A percentile compares a stretch with the other conserved stretches of the same genome.
phyloP scores from a whole-genome alignment of 2,888 invertebrate species.

The Morpho helenor region DNA sequence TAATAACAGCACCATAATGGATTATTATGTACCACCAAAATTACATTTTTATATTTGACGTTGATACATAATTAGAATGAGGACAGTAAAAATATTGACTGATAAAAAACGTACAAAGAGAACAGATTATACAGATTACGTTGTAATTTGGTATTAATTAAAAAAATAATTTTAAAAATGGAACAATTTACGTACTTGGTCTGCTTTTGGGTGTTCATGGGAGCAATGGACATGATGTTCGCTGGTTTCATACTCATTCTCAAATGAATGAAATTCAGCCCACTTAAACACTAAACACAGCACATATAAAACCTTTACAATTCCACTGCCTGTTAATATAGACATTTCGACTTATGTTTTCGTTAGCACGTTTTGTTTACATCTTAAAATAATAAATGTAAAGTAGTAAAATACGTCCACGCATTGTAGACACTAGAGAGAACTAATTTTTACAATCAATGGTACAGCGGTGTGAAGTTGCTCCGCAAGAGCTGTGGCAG shows the following conservation, averaged over 20 bases:
- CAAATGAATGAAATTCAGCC: conserved; percentile 37
- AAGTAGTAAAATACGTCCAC: conserved; percentile 8
- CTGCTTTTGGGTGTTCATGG: conserved; percentile 82
- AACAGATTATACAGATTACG: too few species aligned
- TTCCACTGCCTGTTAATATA: conserved; percentile 32
- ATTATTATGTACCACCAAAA: too few species aligned
- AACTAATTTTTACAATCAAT: conserved; percentile 16
- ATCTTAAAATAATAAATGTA: conserved; percentile 40
- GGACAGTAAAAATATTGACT: too few species aligned
- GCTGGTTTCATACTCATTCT: conserved; percentile 37
- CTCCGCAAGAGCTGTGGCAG: conserved; percentile 18
- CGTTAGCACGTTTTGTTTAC: conserved; percentile 50
- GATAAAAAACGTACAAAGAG: too few species aligned
- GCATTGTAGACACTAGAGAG: conserved; percentile 2
- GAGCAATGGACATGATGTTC: conserved; percentile 75
- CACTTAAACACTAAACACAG: conserved; percentile 31
- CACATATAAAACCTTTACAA: conserved; percentile 38
- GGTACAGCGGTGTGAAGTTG: conserved; percentile 17
- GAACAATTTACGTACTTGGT: conserved; percentile 78
- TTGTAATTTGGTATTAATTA: too few species aligned
- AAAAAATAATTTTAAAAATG: conserved; percentile 2
- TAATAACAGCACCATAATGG: too few species aligned
- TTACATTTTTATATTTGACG: too few species aligned
- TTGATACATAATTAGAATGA: too few species aligned
- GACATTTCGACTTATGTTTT: conserved; percentile 37